Evolutionary conservation across 2,888 invertebrate genomes (phyloP), one percentile per base, ranked within the genome.

Genomic region (Sminthurides aquaticus): DNA sequence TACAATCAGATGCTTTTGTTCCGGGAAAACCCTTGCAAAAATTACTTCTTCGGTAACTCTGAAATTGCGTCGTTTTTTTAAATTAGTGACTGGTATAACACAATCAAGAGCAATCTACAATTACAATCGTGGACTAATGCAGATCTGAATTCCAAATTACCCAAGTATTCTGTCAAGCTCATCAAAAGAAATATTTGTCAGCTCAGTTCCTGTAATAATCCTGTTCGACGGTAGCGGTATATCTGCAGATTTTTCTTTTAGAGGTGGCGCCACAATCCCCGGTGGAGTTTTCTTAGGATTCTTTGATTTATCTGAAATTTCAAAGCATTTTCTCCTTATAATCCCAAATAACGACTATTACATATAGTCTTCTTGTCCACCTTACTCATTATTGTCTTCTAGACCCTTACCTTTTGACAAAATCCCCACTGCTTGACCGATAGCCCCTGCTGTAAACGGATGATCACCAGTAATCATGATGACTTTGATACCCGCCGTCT

Each of bases 401-500:
- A n/a, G n/a, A n/a, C n/a, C n/a, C n/a, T 28, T 52, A 62, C 66
- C 66, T 43, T 60, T 62, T 5, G 67, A 67, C 27, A 94, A 93
- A 79, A 94, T 94, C 76, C 93, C 93, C 71, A 94, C 93, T 60
- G 91, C 90, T 82, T 91, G 91, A 77, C 93, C 93, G 81, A 94
- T 93, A 76, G 93, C 93, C 80, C 92, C 92, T 80, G 94, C 93
- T 77, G 94, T 94, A 82, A 93, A 91, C 61, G 94, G 94, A 81
- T 94, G 94, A 83, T 94, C 94, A 76, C 94, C 94, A 77, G 94
- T 92, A 8, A 61, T 55, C 63, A 70, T 64, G 24, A 67, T 64
- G 1, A 86, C 84, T 49, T 88, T 86, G 60, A 92, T 90, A 1
- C 89, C 89, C 0, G 90, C 89, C n/a, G 82, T 83, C n/a, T 87